Conservation (phyloP, 2,797 vertebrate genomes). For the Paratrypauchen microcephalus region DNA sequence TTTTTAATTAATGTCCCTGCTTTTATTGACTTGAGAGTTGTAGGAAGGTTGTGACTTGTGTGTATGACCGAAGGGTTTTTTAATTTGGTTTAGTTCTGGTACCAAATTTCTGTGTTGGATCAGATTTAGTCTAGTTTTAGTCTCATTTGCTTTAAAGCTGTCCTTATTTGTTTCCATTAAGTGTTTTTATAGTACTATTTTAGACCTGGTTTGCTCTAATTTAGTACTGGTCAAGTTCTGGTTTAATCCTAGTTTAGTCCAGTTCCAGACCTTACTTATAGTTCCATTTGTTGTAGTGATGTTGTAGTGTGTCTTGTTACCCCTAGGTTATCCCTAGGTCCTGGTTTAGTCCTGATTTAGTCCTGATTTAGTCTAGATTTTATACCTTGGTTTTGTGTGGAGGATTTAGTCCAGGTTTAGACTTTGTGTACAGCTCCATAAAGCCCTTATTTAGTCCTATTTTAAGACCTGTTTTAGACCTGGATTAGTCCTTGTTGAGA, state of each 20-base stretch:
- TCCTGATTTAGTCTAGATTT: not conserved
- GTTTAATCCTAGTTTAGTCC: too few species aligned
- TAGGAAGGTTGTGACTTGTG: conserved; percentile 23
- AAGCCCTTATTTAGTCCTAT: not conserved
- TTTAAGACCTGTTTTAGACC: not conserved
- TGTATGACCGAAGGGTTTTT: too few species aligned
- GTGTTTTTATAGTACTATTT: too few species aligned
- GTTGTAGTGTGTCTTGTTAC: not conserved
- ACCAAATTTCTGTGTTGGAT: not conserved
- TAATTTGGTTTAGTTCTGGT: not conserved
- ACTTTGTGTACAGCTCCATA: too few species aligned
- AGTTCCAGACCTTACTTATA: not conserved
- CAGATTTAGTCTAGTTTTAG: too few species aligned
- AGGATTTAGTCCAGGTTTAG: not conserved
- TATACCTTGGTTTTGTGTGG: not conserved
- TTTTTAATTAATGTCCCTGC: conserved; percentile 52
- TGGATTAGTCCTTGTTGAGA: too few species aligned
- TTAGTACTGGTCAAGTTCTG: too few species aligned
- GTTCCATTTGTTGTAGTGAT: not conserved
- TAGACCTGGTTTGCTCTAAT: too few species aligned
- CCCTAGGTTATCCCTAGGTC: too few species aligned
- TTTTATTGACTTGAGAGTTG: conserved; percentile 49
- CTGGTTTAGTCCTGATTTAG: not conserved
- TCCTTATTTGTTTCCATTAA: too few species aligned
- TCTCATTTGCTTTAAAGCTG: too few species aligned